A percentile compares a stretch with the other conserved stretches of the same genome.
Evolutionary conservation across 2,888 invertebrate species (phyloP).

Genomic region (Furcula furcula): DNA sequence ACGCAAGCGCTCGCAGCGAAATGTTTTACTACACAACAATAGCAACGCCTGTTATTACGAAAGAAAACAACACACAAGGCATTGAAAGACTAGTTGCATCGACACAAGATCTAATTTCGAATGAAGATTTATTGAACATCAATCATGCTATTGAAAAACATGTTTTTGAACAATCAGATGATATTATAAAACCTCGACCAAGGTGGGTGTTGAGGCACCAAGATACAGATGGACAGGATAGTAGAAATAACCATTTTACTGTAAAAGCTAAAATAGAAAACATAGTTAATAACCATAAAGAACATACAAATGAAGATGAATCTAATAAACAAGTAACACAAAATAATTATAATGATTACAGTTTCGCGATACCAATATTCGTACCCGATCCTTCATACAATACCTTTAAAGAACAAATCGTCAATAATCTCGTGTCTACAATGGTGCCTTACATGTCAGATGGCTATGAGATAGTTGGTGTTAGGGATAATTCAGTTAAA

Average conservation of each 20-base stretch:
- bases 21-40: constrained; percentile 53
- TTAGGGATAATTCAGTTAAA: constrained; percentile 48
- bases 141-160: constrained; percentile 75
- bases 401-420: constrained; percentile 56
- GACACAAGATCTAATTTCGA: constrained; percentile 83
- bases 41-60: constrained; percentile 29
- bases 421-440: constrained; percentile 68
- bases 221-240: constrained; percentile 28
- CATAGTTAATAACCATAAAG: constrained; percentile 47
- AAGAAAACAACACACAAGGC: constrained; percentile 43
- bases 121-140: constrained; percentile 84
- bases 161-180: constrained; percentile 49
- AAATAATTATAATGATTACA: constrained; percentile 47
- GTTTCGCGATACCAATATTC: constrained; percentile 72
- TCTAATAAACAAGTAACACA: constrained; percentile 35
- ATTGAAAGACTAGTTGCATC: constrained; percentile 78
- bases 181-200: constrained; percentile 55
- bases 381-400: constrained; percentile 58
- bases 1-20: constrained; percentile 55
- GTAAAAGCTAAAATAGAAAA: constrained; percentile 63
- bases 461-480: constrained; percentile 70
- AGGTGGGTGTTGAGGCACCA: constrained; percentile 38
- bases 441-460: constrained; percentile 67
- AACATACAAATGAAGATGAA: constrained; percentile 37
- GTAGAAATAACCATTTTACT: constrained; percentile 47